A percentile compares a stretch with the other conserved stretches of the same genome.
Evolutionary conservation across 2,113 vertebrate genomes (phyloP).

Genomic region (Otus sunia): DNA sequence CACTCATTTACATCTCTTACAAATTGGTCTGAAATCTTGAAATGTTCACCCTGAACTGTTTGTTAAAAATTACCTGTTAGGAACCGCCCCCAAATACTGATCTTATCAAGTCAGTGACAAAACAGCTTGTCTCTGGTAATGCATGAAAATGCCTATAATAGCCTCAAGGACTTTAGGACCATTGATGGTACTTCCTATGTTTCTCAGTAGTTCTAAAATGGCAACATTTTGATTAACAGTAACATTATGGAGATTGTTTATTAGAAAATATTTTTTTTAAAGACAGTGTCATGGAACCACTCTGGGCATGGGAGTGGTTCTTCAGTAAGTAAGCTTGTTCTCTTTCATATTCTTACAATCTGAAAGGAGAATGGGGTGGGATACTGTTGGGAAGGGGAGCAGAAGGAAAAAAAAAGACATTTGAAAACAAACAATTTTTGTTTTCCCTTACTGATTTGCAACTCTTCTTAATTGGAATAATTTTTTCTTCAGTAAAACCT

Average conservation of each 20-base stretch:
- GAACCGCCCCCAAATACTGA: neutral
- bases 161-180: neutral
- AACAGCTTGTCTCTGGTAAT: neutral
- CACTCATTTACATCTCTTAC: neutral
- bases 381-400: too few relatives aligned
- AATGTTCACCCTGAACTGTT: neutral
- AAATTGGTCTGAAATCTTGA: neutral
- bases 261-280: neutral
- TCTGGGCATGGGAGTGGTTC: neutral
- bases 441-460: neutral
- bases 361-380: neutral
- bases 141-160: neutral
- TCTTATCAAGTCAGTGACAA: neutral
- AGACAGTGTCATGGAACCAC: neutral
- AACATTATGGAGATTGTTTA: neutral
- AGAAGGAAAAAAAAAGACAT: too few relatives aligned
- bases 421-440: neutral
- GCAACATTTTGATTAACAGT: neutral
- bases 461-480: neutral
- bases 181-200: accelerated
- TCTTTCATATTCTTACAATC: neutral
- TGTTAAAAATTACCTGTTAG: neutral
- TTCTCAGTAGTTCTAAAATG: neutral
- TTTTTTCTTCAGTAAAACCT: neutral
- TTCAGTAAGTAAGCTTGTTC: neutral